Percentiles rank a stretch among this genome's conserved stretches.
Conservation (phyloP, 2,888 invertebrate genomes). For the Drosophila multiciliata region DNA sequence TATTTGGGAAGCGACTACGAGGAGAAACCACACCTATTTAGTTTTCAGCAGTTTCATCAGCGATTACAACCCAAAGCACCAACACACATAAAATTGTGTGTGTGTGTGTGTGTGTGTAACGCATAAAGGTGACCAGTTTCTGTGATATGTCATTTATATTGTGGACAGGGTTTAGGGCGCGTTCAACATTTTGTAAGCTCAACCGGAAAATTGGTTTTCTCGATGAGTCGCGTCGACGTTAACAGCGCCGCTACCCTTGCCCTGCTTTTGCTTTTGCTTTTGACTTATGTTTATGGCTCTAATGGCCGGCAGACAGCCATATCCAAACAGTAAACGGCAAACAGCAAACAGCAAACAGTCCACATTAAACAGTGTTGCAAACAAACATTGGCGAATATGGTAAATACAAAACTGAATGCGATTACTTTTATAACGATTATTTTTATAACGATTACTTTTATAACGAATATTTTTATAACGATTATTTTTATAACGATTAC, state of each 20-base stretch:
- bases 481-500: too few relatives aligned
- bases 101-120: constrained; percentile 43
- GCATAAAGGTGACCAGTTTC: constrained; percentile 75
- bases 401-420: constrained; percentile 1
- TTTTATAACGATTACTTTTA: too few relatives aligned
- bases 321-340: constrained; percentile 35
- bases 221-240: constrained; percentile 45
- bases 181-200: constrained; percentile 69
- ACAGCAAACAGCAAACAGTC: constrained; percentile 15
- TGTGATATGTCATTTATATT: constrained; percentile 76
- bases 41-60: constrained; percentile 15
- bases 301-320: constrained; percentile 39
- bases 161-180: constrained; percentile 54
- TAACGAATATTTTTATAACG: too few relatives aligned
- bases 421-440: too few relatives aligned
- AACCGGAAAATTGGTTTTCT: constrained; percentile 80
- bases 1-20: not conserved
- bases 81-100: constrained; percentile 3
- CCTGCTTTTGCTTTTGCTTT: constrained; percentile 36
- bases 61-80: constrained; percentile 9
- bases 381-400: not conserved
- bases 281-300: constrained; percentile 42
- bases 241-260: not conserved
- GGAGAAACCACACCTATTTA: constrained; percentile 16
- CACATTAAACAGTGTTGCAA: constrained; percentile 1